A percentile compares a stretch with the other conserved stretches of the same genome.
These are phyloP conservation scores for Arenaria interpres DNA, from an alignment of 2,113 vertebrate species.

Conservation along the genomic window DNA sequence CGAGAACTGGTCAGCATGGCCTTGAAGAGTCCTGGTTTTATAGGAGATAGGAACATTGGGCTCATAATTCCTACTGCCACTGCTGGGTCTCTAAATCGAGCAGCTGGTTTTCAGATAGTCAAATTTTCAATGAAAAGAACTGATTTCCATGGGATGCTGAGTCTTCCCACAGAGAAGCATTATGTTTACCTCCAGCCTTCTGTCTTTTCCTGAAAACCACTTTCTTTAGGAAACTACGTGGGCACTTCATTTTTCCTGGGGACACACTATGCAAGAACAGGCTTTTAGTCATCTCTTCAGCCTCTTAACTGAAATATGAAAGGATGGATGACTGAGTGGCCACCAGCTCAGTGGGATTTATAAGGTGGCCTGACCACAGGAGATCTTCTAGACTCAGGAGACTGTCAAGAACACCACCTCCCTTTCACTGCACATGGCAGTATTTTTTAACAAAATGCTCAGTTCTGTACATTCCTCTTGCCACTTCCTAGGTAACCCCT, in stretches of 20 bases:
- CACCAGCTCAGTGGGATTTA: background rate
- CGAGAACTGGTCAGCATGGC: background rate
- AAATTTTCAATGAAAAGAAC: background rate
- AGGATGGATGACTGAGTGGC: accelerated
- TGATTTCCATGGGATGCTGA: conserved; percentile 17
- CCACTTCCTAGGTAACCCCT: background rate
- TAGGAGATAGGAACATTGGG: background rate
- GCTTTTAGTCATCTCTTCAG: background rate
- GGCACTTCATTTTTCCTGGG: background rate
- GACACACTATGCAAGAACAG: background rate
- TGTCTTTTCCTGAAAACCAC: conserved; percentile 20
- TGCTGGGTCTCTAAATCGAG: background rate
- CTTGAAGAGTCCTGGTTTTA: background rate
- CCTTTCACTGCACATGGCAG: background rate
- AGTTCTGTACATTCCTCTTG: background rate
- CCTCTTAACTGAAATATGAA: background rate
- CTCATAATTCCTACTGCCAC: background rate
- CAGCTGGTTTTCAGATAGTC: conserved; percentile 14
- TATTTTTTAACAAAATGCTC: background rate
- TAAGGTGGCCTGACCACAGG: background rate
- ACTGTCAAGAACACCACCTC: background rate
- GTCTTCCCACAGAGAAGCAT: conserved; percentile 58
- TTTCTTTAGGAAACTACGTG: background rate
- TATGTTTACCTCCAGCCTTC: conserved; percentile 48
- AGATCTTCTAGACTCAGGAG: background rate